These are phyloP conservation scores for Pediacus dermestoides DNA, from an alignment of 2,888 invertebrate genomes.

Conservation along the genomic window DNA sequence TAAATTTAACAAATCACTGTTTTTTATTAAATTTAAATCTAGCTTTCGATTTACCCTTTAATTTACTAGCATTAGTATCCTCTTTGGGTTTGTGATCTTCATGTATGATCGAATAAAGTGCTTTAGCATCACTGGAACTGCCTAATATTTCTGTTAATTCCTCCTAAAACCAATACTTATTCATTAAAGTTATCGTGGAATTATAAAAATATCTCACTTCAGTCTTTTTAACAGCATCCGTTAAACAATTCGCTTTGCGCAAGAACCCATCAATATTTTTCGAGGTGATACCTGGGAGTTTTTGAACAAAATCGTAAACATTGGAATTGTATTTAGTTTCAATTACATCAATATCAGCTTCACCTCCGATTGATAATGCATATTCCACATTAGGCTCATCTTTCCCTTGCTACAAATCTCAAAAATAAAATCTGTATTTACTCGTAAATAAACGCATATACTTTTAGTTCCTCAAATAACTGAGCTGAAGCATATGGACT, in stretches of 20 bases:
- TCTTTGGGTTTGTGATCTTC: constrained; percentile 60
- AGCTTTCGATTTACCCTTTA: constrained; percentile 30
- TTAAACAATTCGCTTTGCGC: constrained; percentile 61
- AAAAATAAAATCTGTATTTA: constrained; percentile 7
- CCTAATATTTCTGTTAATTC: constrained; percentile 69
- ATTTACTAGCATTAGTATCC: constrained; percentile 35
- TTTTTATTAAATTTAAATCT: constrained; percentile 19
- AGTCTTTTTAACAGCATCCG: constrained; percentile 27
- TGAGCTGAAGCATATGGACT: constrained; percentile 95
- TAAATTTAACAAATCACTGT: too few species aligned
- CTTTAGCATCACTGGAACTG: constrained; percentile 66
- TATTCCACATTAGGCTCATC: constrained; percentile 73
- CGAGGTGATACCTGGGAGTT: constrained; percentile 83
- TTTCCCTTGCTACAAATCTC: constrained; percentile 67
- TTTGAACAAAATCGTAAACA: constrained; percentile 68
- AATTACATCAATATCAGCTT: constrained; percentile 55
- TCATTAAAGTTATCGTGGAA: not conserved
- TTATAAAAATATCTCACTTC: constrained; percentile 27
- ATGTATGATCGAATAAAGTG: constrained; percentile 69
- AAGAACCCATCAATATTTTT: constrained; percentile 79
- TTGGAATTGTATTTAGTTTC: constrained; percentile 58
- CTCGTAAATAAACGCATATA: constrained; percentile 37
- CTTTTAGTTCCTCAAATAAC: constrained; percentile 92
- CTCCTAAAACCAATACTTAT: constrained; percentile 52
- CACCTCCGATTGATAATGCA: constrained; percentile 70